These are phyloP conservation scores for Camponotus fellah DNA, from an alignment of 2,888 invertebrate genomes.

Conservation along the genomic window DNA sequence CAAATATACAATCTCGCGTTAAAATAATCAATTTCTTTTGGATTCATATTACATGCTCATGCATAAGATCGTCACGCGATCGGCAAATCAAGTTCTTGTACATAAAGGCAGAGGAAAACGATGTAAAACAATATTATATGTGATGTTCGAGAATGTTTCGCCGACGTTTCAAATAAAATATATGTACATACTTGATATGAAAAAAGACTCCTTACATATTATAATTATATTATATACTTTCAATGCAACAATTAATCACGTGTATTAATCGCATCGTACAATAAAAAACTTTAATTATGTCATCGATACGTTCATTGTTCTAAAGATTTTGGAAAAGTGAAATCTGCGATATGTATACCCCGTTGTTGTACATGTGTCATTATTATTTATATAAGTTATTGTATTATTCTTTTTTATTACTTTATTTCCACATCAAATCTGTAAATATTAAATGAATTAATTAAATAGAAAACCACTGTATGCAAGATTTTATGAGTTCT, in stretches of 20 bases:
- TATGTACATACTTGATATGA: constrained; percentile 38
- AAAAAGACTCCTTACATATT: background rate
- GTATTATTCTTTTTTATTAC: background rate
- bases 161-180: constrained; percentile 44
- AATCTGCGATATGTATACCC: background rate
- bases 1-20: background rate
- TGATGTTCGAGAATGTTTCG: constrained; percentile 31
- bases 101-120: constrained; percentile 45
- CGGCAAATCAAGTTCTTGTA: constrained; percentile 56
- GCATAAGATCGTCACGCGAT: background rate
- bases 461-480: background rate
- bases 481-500: background rate
- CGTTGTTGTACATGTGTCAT: no score
- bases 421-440: background rate
- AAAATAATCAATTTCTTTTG: background rate
- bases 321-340: constrained; percentile 2
- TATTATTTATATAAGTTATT: background rate
- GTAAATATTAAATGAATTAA: background rate
- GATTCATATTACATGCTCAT: background rate
- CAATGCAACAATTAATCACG: constrained; percentile 2
- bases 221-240: constrained; percentile 9
- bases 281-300: constrained; percentile 41
- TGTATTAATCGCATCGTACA: constrained; percentile 33
- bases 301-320: constrained; percentile 32
- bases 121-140: constrained; percentile 30